These are phyloP conservation scores for Hydropsyche tenuis DNA, from an alignment of 1,140 invertebrate genomes.

Conservation along the genomic window DNA sequence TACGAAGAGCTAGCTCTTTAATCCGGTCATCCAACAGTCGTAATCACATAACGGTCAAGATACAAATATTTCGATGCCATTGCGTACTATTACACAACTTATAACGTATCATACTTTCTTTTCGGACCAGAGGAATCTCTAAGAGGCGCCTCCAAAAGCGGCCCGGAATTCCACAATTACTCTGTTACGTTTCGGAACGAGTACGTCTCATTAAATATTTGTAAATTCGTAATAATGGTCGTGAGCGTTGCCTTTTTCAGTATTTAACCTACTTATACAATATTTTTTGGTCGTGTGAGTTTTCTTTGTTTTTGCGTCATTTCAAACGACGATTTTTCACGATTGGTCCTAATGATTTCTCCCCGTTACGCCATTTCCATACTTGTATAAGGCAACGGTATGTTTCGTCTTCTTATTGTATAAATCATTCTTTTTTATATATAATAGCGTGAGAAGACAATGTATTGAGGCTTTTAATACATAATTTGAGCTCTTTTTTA, in stretches of 20 bases:
- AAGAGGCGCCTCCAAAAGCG: background rate
- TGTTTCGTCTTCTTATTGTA: slow-evolving; percentile 20
- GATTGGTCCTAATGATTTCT: slow-evolving; percentile 25
- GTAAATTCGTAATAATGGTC: too few species aligned
- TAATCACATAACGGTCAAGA: slow-evolving; percentile 27
- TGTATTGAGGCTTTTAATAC: background rate
- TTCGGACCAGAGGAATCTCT: background rate
- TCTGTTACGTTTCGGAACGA: background rate
- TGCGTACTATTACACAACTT: slow-evolving; percentile 18
- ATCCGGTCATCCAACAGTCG: slow-evolving; percentile 3
- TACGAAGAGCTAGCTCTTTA: slow-evolving; percentile 3
- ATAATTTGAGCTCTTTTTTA: too few species aligned
- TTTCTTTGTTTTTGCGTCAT: slow-evolving; percentile 22
- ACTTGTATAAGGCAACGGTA: slow-evolving; percentile 24
- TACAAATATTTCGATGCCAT: slow-evolving; percentile 18
- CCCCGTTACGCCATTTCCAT: slow-evolving; percentile 33
- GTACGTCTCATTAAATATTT: too few species aligned
- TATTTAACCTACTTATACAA: slow-evolving; percentile 14
- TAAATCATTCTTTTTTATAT: background rate
- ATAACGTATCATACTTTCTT: slow-evolving; percentile 2
- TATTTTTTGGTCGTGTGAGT: background rate
- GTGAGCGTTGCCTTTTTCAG: background rate
- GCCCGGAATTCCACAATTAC: background rate
- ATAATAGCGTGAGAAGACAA: background rate
- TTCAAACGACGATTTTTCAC: slow-evolving; percentile 18